A percentile compares a stretch with the other conserved stretches of the same genome.
Evolutionary conservation across 2,113 vertebrate species (phyloP).

Genomic region (Urocolius indicus): DNA sequence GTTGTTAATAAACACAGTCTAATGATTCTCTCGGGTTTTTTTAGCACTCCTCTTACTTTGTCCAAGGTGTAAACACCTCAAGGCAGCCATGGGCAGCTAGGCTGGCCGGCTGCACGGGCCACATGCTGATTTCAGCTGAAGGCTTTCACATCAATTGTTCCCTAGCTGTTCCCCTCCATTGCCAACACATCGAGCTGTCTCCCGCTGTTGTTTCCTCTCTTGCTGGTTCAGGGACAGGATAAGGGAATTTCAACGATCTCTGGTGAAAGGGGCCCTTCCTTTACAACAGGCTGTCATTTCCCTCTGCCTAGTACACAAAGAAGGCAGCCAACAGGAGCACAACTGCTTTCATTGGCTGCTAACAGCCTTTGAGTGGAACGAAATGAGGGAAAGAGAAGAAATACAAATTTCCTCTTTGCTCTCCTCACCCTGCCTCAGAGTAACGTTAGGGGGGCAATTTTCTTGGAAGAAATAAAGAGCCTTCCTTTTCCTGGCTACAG

Average conservation of each 20-base stretch:
- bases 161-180: not conserved
- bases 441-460: constrained; percentile 21
- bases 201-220: constrained; percentile 51
- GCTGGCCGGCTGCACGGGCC: not conserved
- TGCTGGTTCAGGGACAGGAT: constrained; percentile 4
- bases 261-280: constrained; percentile 47
- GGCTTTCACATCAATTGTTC: constrained; percentile 40
- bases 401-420: constrained; percentile 32
- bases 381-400: constrained; percentile 9
- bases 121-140: constrained; percentile 45
- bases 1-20: constrained; percentile 46
- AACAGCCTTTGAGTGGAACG: constrained; percentile 21
- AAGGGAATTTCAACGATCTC: constrained; percentile 58
- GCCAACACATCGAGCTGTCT: not conserved
- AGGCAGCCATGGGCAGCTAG: not conserved
- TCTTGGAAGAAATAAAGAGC: constrained; percentile 9
- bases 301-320: constrained; percentile 48
- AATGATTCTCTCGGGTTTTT: not conserved
- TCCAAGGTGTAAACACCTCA: constrained; percentile 42
- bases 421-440: not conserved
- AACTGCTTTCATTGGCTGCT: constrained; percentile 35
- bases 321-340: constrained; percentile 24
- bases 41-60: constrained; percentile 19
- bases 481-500: not conserved
- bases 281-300: constrained; percentile 43